Evolutionary conservation across 2,797 vertebrate genomes (phyloP).

Genomic region (Novumbra hubbsi): DNA sequence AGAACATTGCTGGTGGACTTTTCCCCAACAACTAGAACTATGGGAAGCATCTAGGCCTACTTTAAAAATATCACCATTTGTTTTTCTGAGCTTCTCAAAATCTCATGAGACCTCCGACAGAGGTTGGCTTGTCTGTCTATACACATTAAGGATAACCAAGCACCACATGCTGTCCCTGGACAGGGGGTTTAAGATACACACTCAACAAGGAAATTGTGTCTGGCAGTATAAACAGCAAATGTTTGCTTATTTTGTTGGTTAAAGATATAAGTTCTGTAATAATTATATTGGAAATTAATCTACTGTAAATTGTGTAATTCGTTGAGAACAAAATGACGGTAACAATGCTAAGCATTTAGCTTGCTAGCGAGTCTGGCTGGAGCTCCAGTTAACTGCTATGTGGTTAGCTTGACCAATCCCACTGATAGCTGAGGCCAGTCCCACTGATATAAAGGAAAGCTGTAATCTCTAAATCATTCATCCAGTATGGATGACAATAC

Average conservation of each 20-base stretch:
- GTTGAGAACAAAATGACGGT: background rate
- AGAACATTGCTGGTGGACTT: background rate
- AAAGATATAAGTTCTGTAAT: conserved; percentile 7
- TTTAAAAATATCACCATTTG: background rate
- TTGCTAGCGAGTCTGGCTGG: no score
- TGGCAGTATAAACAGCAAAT: conserved; percentile 32
- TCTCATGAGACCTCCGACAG: conserved; percentile 3
- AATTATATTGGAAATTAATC: no score
- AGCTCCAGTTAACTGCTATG: no score
- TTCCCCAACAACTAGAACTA: background rate
- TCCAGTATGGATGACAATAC: no score
- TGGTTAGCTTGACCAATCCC: no score
- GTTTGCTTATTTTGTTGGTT: conserved; percentile 6
- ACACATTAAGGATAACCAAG: conserved; percentile 11
- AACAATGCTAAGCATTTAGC: background rate
- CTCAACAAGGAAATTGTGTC: conserved; percentile 29
- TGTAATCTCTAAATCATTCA: no score
- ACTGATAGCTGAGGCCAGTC: no score
- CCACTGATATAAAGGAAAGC: no score
- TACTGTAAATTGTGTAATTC: no score
- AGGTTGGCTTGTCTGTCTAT: conserved; percentile 5
- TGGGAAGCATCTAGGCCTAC: background rate
- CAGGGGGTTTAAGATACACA: conserved; percentile 26
- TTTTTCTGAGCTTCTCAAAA: conserved; percentile 6
- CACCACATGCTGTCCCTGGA: conserved; percentile 28